These are phyloP conservation scores for Tridacna gigas DNA, from an alignment of 2,888 invertebrate species.

Conservation along the genomic window DNA sequence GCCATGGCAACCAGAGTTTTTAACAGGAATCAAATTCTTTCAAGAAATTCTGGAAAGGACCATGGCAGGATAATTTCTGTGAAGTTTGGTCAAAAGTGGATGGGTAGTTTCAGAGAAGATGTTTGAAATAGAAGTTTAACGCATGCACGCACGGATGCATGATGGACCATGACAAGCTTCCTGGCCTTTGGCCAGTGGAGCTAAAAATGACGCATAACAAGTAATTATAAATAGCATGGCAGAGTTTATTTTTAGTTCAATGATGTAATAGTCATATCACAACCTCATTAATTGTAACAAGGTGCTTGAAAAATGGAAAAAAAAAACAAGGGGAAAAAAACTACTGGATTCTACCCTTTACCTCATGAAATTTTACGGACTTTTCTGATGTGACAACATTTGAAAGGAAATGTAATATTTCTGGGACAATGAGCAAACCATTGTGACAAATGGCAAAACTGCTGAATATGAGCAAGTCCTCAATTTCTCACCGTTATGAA, in stretches of 20 bases:
- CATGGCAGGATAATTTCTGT: too few relatives aligned
- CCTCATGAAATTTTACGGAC: background rate
- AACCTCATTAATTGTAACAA: conserved; percentile 49
- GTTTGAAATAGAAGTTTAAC: too few relatives aligned
- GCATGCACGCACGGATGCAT: too few relatives aligned
- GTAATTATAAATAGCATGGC: conserved; percentile 13
- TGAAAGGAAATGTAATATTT: too few relatives aligned
- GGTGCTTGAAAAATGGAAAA: conserved; percentile 21
- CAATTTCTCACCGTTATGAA: background rate
- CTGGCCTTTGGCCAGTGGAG: too few relatives aligned
- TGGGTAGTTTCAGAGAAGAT: too few relatives aligned
- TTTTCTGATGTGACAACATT: background rate
- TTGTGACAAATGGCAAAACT: conserved; percentile 3
- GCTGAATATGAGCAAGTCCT: background rate
- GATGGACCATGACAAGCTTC: too few relatives aligned
- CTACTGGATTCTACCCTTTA: background rate
- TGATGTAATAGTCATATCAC: conserved; percentile 38
- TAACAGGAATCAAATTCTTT: too few relatives aligned
- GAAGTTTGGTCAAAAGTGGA: too few relatives aligned
- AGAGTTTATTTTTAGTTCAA: conserved; percentile 12
- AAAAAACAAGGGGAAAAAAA: background rate
- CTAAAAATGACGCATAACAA: background rate
- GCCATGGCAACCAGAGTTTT: too few relatives aligned
- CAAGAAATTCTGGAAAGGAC: too few relatives aligned
- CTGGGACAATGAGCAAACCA: background rate